Percentiles rank a stretch among this genome's conserved stretches.
Evolutionary conservation across 2,113 vertebrate species (phyloP).

Genomic region (Columbina picui): DNA sequence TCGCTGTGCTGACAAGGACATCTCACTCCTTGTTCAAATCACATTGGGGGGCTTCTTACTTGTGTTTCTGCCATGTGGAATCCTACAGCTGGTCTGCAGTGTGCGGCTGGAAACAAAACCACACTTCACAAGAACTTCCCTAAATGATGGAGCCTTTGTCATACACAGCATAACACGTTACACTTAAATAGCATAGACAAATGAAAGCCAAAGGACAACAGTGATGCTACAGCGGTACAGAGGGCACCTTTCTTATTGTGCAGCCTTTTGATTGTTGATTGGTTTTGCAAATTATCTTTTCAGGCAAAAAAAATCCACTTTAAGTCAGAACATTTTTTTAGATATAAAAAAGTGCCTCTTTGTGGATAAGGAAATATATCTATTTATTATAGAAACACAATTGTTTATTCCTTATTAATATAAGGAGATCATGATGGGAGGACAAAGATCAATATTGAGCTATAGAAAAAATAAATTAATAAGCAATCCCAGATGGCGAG

Average conservation of each 20-base stretch:
- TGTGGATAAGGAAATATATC: rapidly evolving
- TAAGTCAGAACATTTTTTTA: neutral
- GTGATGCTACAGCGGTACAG: rapidly evolving
- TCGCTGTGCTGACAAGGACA: neutral
- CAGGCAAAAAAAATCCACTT: neutral
- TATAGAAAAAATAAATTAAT: neutral
- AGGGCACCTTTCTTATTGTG: neutral
- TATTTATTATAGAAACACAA: neutral
- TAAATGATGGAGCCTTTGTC: rapidly evolving
- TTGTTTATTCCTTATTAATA: neutral
- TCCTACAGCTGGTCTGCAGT: neutral
- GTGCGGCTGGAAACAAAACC: rapidly evolving
- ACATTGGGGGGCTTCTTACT: rapidly evolving
- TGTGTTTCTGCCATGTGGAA: neutral
- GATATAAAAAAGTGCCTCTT: neutral
- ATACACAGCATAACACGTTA: neutral
- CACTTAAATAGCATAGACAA: neutral
- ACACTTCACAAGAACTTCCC: rapidly evolving
- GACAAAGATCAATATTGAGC: neutral
- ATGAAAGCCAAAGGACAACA: neutral
- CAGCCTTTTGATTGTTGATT: neutral
- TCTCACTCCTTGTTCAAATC: neutral
- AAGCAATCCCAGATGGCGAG: neutral
- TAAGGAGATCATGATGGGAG: neutral
- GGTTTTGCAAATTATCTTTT: neutral